A percentile compares a stretch with the other conserved stretches of the same genome.
These are phyloP conservation scores for Epirrhoe alternata DNA, from an alignment of 2,888 invertebrate species.

Conservation along the genomic window DNA sequence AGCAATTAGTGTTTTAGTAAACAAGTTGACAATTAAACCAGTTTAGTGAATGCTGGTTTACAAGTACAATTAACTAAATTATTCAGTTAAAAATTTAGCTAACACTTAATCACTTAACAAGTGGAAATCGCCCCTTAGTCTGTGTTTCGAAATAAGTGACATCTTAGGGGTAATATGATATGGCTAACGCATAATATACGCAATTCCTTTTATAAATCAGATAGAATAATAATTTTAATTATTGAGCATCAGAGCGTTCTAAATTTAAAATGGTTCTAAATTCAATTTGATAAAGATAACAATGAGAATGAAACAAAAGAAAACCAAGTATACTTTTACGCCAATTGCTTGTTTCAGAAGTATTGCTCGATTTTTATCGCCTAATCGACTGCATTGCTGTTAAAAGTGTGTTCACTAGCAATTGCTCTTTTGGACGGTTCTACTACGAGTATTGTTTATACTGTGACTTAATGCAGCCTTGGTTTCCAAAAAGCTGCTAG, in stretches of 20 bases:
- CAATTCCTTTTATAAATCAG: not conserved
- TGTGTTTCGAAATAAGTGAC: not conserved
- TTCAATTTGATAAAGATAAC: not conserved
- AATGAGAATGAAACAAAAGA: not conserved
- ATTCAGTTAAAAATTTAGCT: too few relatives aligned
- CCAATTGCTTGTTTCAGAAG: not conserved
- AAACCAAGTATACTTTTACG: not conserved
- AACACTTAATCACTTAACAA: too few relatives aligned
- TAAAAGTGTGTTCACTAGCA: not conserved
- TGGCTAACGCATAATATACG: too few relatives aligned
- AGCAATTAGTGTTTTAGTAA: too few relatives aligned
- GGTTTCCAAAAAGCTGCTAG: not conserved
- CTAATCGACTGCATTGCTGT: not conserved
- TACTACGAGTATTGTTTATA: not conserved
- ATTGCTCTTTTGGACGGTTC: not conserved
- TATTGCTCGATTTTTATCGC: not conserved
- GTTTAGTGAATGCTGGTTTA: too few relatives aligned
- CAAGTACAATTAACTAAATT: too few relatives aligned
- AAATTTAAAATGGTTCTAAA: not conserved
- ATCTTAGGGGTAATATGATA: not conserved
- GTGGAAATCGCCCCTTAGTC: not conserved
- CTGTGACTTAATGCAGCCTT: not conserved
- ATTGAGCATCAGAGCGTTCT: not conserved
- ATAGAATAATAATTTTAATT: not conserved
- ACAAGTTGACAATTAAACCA: too few relatives aligned